Evolutionary conservation across 64 coral and sea anemone species (phyloP), one percentile per base, ranked within the genome.

Genomic region (Anthopleura sola): DNA sequence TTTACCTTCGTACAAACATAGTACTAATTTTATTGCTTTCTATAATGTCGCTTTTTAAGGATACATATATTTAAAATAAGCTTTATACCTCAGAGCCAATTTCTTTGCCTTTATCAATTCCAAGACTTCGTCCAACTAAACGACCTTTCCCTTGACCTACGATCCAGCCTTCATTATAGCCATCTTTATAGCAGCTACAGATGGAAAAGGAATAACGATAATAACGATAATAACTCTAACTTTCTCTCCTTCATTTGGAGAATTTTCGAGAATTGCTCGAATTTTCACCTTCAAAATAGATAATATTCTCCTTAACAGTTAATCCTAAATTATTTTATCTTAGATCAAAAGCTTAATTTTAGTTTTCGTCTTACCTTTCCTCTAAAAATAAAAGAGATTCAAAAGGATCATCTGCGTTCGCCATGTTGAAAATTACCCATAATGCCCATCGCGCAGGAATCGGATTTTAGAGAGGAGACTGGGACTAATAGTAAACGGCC

Each of bases 31-130:
- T 44, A 44, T 44, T 6, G 9, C 40, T 44, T 44, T 44, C 9
- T 8, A 44, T 44, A 44, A 44, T 9, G 60, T n/a, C 23, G 26
- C 21, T 26, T 66, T 66, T 66, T 66, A 26, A 9, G 8, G 24
- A n/a, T n/a, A 11, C 24, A n/a, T 66, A 26, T 66, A 6, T 66
- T n/a, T 5, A 66, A 26, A 3, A 5, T n/a, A 7, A 66, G 24
- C n/a, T 16, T n/a, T n/a, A n/a, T 71, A 89, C 87, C 87, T 89
- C 87, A 49, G 60, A 46, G 7, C 87, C 87, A 83, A 89, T 50
- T 54, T 83, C 87, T 38, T 81, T 53, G 15, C 87, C 79, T 89
- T 89, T 89, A 32, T 66, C 54, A 18, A 89, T 53, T 55, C 87
- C 87, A 60, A 89, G 44, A 21, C 71, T 31, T 50, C 62, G 44